Conservation (phyloP, 1,140 invertebrate species). For the Patella vulgata region DNA sequence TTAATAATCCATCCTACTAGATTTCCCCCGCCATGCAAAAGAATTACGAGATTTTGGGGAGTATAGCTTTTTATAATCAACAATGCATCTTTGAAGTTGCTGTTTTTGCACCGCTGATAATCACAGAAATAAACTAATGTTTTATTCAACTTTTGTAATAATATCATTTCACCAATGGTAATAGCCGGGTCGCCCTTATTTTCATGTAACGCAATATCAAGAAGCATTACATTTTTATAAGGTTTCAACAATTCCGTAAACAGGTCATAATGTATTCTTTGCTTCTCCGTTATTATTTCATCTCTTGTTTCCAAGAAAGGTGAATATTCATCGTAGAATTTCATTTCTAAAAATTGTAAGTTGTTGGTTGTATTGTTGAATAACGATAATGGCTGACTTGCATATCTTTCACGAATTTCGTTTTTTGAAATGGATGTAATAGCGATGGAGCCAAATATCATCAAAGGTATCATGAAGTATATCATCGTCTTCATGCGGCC, state of each 20-base stretch:
- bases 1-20: conserved; percentile 6
- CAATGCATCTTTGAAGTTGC: not conserved
- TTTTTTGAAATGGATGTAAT: too few relatives aligned
- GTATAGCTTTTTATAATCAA: not conserved
- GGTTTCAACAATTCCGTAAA: conserved; percentile 10
- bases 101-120: not conserved
- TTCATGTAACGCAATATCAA: conserved; percentile 25
- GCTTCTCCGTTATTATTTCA: conserved; percentile 24
- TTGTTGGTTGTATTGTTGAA: too few relatives aligned
- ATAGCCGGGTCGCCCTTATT: conserved; percentile 44
- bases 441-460: too few relatives aligned
- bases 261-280: conserved; percentile 25
- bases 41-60: conserved; percentile 9
- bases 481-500: too few relatives aligned
- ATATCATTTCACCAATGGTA: conserved; percentile 24
- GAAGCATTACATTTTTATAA: conserved; percentile 24
- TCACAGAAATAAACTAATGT: conserved; percentile 7
- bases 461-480: too few relatives aligned
- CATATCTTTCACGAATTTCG: too few relatives aligned
- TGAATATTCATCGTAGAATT: conserved; percentile 12
- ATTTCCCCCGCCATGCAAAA: conserved; percentile 20
- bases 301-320: conserved; percentile 10
- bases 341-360: too few relatives aligned
- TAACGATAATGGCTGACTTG: too few relatives aligned
- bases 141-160: conserved; percentile 22